phyloP scores from a whole-genome alignment of 2,797 vertebrate species.

The Esox masquinongy region DNA sequence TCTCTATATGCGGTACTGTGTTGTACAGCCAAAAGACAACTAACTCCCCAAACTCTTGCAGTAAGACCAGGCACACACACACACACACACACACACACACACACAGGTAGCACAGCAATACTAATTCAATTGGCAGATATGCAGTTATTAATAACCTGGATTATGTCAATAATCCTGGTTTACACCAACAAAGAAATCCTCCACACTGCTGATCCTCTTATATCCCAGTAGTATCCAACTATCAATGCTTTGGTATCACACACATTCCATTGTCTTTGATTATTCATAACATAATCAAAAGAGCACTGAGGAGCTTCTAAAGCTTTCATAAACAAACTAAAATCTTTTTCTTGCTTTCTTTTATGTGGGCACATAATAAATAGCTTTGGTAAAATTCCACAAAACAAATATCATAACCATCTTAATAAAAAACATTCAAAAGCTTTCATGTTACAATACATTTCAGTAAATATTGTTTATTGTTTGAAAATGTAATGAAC shows the following conservation, averaged over 20 bases:
- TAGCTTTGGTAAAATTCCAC: neutral
- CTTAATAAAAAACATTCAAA: neutral
- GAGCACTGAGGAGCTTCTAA: neutral
- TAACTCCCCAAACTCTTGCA: too few species aligned
- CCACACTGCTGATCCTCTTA: neutral
- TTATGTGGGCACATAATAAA: neutral
- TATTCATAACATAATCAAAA: neutral
- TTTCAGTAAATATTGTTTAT: neutral
- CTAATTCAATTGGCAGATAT: neutral
- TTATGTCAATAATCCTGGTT: neutral
- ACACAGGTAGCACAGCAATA: neutral
- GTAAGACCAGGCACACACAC: constrained; percentile 4
- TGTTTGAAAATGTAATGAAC: neutral
- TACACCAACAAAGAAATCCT: neutral
- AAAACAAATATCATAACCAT: neutral
- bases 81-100: neutral
- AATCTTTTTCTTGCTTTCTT: neutral
- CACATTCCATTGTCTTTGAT: neutral
- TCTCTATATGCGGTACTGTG: neutral
- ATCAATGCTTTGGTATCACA: neutral
- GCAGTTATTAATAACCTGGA: neutral
- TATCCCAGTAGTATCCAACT: neutral
- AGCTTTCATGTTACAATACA: neutral
- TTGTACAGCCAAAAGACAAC: neutral
- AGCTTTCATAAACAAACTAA: neutral